Evolutionary conservation across 2,888 invertebrate genomes (phyloP).

Genomic region (Agrochola circellaris): DNA sequence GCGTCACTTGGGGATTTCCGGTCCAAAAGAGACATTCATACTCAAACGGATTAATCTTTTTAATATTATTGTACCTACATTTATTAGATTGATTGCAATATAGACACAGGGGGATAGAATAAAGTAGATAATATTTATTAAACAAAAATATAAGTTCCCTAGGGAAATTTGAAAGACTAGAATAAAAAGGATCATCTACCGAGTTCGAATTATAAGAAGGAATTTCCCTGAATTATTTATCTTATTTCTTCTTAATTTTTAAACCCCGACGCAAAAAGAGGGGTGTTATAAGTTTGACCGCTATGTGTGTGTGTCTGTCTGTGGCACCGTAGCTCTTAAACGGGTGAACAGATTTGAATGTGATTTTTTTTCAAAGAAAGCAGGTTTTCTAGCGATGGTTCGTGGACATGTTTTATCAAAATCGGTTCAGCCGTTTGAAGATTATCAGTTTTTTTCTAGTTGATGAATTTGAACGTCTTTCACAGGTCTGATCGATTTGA

Average conservation of each 20-base stretch:
- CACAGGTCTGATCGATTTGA: too few relatives aligned
- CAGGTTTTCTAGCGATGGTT: too few relatives aligned
- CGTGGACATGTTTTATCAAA: too few relatives aligned
- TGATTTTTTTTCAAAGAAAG: too few relatives aligned
- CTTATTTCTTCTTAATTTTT: neutral
- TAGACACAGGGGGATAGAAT: neutral
- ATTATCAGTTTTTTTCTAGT: too few relatives aligned
- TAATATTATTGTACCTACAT: constrained; percentile 1
- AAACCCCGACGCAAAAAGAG: too few relatives aligned
- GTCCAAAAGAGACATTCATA: neutral
- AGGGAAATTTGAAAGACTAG: constrained; percentile 39
- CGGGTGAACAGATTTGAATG: too few relatives aligned
- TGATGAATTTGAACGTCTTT: too few relatives aligned
- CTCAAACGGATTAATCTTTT: neutral
- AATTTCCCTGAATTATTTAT: neutral
- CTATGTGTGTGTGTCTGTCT: too few relatives aligned
- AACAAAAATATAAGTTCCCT: constrained; percentile 21
- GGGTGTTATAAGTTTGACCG: too few relatives aligned
- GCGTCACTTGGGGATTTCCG: neutral
- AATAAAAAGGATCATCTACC: neutral
- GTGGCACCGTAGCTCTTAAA: too few relatives aligned
- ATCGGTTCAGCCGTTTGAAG: too few relatives aligned
- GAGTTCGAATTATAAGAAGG: neutral
- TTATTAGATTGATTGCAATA: constrained; percentile 1
- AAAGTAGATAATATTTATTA: constrained; percentile 7